Base-by-base conservation (phyloP, 2,113 vertebrate species). In the Xenus cinereus region DNA sequence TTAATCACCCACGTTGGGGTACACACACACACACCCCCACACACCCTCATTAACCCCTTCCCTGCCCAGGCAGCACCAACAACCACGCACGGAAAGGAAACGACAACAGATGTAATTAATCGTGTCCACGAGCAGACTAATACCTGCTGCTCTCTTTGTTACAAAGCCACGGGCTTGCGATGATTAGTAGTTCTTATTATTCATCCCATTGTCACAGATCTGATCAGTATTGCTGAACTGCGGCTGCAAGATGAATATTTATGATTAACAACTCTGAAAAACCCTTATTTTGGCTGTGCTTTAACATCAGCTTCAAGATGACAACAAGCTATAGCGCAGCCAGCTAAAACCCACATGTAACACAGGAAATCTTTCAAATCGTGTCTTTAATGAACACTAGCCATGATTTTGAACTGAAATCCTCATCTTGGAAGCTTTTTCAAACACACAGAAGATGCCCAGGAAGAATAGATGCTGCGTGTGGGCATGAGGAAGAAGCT, bases 41-140 rank as follows among this genome's bases (percentile, higher is more conserved):
- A 7, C 43, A 16, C 63, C 46, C 24, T 6, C 8, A 0, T 37
- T 33, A 20, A 68, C 10, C 26, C 35, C 45, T 12, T 10, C 22
- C 71, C 69, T 27, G 7, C 3, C 0, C 75, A 19, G 35, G 85
- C 4, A 56, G 21, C n/a, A 14, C 21, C 45, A 37, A 62, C 39
- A 41, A 4, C 4, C 0, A 13, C 3, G 0, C 4, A 10, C 0
- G 2, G 19, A 26, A 30, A n/a, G 71, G 59, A 51, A 62, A 50
- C 4, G 32, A 33, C 0, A 6, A 23, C 4, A 2, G 27, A 10
- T 10, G 73, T 10, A 24, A 67, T 62, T 51, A 84, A 43, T n/a
- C 0, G 5, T 22, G 75, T 13, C 51, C 35, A 18, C 2, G 45
- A 66, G 59, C 77, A 84, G 79, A 46, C 23, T 16, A 30, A 76